Evolutionary conservation across 2,797 vertebrate genomes (phyloP).

Genomic region (Lithobates pipiens): DNA sequence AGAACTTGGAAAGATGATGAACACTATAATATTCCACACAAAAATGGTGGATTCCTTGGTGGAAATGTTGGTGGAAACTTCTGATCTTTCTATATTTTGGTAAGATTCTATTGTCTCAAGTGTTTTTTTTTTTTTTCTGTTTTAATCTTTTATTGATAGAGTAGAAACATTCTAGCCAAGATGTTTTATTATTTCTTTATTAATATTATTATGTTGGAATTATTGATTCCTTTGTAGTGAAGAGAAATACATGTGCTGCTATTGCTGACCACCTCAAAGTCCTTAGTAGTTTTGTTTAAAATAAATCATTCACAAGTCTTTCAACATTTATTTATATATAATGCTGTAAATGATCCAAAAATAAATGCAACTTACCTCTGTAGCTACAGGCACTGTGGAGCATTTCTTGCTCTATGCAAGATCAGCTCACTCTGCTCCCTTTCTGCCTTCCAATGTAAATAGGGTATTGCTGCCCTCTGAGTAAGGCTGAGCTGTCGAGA

Average conservation of each 20-base stretch:
- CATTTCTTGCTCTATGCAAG: too few species aligned
- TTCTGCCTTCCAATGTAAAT: too few species aligned
- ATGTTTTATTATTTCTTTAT: background rate
- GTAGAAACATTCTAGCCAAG: background rate
- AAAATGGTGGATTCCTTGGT: constrained; percentile 99
- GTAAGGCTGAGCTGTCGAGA: too few species aligned
- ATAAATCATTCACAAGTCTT: too few species aligned
- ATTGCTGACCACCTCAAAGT: background rate
- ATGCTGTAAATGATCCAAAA: too few species aligned
- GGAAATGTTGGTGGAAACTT: constrained; percentile 98
- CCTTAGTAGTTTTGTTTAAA: background rate
- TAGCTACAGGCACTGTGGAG: too few species aligned
- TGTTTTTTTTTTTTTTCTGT: background rate
- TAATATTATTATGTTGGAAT: background rate
- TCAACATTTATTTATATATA: too few species aligned
- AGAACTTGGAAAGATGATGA: constrained; percentile 99
- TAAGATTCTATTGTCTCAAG: constrained; percentile 64
- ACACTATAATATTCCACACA: constrained; percentile 98
- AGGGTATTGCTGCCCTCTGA: too few species aligned
- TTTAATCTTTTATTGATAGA: constrained; percentile 22
- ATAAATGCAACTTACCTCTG: too few species aligned
- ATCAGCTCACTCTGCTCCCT: too few species aligned
- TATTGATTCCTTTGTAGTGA: background rate
- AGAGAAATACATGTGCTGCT: background rate
- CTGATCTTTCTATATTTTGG: constrained; percentile 98